A percentile compares a stretch with the other conserved stretches of the same genome.
Evolutionary conservation across 2,888 invertebrate species (phyloP).

Genomic region (Hetaerina titia): DNA sequence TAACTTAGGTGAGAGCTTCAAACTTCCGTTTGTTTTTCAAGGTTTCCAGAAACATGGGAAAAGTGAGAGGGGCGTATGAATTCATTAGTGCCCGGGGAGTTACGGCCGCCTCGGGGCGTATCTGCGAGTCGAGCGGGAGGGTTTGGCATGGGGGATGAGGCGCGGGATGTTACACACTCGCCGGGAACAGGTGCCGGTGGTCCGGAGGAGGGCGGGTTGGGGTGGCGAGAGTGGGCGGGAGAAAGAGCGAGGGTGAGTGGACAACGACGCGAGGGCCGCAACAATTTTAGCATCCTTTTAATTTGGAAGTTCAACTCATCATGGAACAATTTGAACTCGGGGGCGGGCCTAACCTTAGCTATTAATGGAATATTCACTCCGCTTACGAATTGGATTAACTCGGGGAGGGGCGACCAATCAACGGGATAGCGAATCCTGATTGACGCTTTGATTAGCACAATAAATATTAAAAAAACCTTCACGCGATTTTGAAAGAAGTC

Average conservation of each 20-base stretch:
- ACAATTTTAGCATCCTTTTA: not conserved
- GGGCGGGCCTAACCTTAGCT: not conserved
- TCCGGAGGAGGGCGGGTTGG: not conserved
- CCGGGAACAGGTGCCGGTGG: not conserved
- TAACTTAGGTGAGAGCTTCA: constrained; percentile 17
- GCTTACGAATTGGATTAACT: not conserved
- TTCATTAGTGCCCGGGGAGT: constrained; percentile 34
- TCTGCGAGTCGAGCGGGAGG: not conserved
- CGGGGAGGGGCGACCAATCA: not conserved
- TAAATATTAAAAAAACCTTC: not conserved
- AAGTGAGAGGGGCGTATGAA: constrained; percentile 33
- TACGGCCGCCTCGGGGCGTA: not conserved
- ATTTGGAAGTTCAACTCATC: not conserved
- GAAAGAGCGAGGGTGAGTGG: not conserved
- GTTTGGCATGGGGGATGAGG: not conserved
- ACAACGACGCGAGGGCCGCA: not conserved
- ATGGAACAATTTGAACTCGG: not conserved
- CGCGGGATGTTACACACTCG: not conserved
- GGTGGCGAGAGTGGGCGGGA: not conserved
- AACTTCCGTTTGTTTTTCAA: constrained; percentile 35
- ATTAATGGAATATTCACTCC: not conserved
- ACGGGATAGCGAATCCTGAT: not conserved
- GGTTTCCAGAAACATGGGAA: not conserved
- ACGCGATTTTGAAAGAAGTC: not conserved
- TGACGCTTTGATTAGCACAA: not conserved